phyloP scores from a whole-genome alignment of 92 coral and sea anemone genomes.

The Epizoanthus illoricatus region DNA sequence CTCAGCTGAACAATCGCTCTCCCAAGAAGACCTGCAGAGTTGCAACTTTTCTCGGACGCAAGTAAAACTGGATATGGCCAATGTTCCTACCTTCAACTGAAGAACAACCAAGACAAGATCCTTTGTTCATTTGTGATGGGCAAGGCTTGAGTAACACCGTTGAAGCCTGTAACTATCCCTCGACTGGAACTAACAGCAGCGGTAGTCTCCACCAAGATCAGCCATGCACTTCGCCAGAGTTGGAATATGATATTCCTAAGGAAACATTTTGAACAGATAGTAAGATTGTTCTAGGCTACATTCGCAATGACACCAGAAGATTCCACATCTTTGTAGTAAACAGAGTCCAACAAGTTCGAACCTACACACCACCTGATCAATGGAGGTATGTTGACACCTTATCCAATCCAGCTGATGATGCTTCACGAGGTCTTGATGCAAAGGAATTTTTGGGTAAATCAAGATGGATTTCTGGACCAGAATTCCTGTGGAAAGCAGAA shows the following conservation, averaged over 20 bases:
- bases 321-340: conserved; percentile 32
- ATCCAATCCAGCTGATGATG: conserved; percentile 15
- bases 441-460: not conserved
- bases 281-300: conserved; percentile 35
- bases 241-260: not conserved
- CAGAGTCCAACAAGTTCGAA: conserved; percentile 24
- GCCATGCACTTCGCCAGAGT: conserved; percentile 9
- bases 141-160: conserved; percentile 35
- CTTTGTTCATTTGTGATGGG: conserved; percentile 37
- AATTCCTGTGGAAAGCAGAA: conserved; percentile 16
- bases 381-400: conserved; percentile 35
- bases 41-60: conserved; percentile 16
- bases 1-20: conserved; percentile 43
- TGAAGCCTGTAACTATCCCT: conserved; percentile 27
- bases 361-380: not conserved
- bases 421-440: conserved; percentile 25
- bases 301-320: conserved; percentile 5
- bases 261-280: conserved; percentile 36
- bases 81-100: conserved; percentile 6
- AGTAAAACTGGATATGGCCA: conserved; percentile 2
- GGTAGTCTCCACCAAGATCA: conserved; percentile 8
- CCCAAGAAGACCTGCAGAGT: conserved; percentile 46
- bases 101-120: conserved; percentile 4
- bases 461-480: conserved; percentile 26
- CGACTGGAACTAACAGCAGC: conserved; percentile 36